Conservation (phyloP, 2,888 invertebrate genomes). For the Agrilus biguttatus region DNA sequence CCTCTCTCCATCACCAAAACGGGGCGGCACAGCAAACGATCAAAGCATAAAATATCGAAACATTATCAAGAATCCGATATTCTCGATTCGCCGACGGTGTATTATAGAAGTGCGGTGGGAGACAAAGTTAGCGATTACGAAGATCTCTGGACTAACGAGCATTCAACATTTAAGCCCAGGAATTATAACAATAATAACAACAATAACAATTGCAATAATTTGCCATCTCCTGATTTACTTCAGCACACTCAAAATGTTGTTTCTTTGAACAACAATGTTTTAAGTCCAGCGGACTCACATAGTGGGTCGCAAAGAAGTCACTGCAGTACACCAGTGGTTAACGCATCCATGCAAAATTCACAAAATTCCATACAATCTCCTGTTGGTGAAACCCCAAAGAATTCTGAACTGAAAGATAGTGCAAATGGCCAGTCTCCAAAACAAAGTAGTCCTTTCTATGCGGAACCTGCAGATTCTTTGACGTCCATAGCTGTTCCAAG, state of each 20-base stretch:
- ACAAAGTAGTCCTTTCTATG: slow-evolving; percentile 76
- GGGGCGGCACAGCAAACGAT: slow-evolving; percentile 39
- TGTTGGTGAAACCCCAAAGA: slow-evolving; percentile 9
- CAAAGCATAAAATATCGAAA: slow-evolving; percentile 50
- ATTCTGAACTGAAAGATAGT: slow-evolving; percentile 5
- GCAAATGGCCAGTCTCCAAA: slow-evolving; percentile 31
- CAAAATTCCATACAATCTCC: slow-evolving; percentile 27
- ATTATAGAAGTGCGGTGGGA: slow-evolving; percentile 73
- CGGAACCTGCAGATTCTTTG: slow-evolving; percentile 77
- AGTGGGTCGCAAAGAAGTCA: slow-evolving; percentile 19
- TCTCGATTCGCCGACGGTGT: slow-evolving; percentile 65
- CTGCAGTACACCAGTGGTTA: slow-evolving; percentile 21
- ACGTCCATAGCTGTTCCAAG: slow-evolving; percentile 37
- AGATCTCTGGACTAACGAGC: slow-evolving; percentile 66
- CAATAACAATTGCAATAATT: slow-evolving; percentile 9
- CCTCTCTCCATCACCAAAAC: slow-evolving; percentile 38
- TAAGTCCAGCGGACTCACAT: slow-evolving; percentile 27
- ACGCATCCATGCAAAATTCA: slow-evolving; percentile 13
- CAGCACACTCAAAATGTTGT: slow-evolving; percentile 39
- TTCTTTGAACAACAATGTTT: slow-evolving; percentile 38
- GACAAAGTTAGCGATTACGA: slow-evolving; percentile 93
- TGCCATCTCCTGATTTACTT: slow-evolving; percentile 26
- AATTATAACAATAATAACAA: slow-evolving; percentile 7
- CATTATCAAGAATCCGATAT: slow-evolving; percentile 73
- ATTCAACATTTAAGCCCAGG: slow-evolving; percentile 15